Base-by-base conservation (phyloP, 1,140 invertebrate genomes). In the Archivesica marissinica region DNA sequence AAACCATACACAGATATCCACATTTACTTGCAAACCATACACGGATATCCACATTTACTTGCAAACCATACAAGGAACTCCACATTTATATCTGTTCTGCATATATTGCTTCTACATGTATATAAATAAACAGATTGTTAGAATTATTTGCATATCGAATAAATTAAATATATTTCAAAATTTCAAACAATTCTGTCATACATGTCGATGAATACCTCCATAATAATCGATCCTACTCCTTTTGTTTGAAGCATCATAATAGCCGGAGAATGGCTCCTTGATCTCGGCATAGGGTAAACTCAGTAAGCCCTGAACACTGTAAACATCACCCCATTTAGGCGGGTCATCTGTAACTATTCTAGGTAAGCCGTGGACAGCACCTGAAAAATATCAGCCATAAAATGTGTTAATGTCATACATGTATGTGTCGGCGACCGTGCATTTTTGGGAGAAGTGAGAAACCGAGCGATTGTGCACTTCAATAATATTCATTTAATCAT, bases 201-300 rank as follows among this genome's bases (percentile, higher is more conserved):
- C n/a, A n/a, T n/a, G n/a, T n/a, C n/a, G n/a, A 13, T 87, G 78
- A 89, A 91, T 94, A 96, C 97, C 97, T 89, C 97, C 97, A 95
- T 99, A 99, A 91, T 99, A 99, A 94, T 99, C 98, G 86, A 99
- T 98, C 80, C 98, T 95, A 70, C 97, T 98, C 64, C 95, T 95
- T 78, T 96, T 96, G 85, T 95, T 95, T 17, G 95, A 94, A 4
- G 94, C 95, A 94, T 99, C 97, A 88, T 95, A 98, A 96, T 97
- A 99, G 23, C 97, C 97, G 91, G 96, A 96, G 92, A 99, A 98
- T 4, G 98, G 97, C 85, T 95, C 95, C 35, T 92, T 90, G 74
- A 99, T 96, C 94, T 99, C 98, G 15, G 98, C 98, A 95, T 99
- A 99, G 0, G 98, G 98, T 85, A 99, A 97, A 6, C 82, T 75